Base-by-base conservation (phyloP, 1,140 invertebrate species). In the Eueides isabella region DNA sequence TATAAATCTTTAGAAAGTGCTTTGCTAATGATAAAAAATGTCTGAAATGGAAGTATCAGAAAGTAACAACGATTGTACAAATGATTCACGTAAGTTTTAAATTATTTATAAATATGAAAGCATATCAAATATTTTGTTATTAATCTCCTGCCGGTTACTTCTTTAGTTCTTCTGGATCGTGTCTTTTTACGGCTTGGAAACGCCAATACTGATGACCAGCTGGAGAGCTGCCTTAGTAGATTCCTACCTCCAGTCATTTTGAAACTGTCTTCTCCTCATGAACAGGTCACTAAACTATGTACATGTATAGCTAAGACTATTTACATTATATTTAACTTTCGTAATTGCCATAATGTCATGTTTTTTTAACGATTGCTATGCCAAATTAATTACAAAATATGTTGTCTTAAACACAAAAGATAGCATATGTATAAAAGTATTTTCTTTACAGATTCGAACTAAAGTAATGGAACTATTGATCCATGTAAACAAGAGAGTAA, bases 381-480 rank as follows among this genome's bases (percentile, higher is more conserved):
- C 11, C 4, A 14, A 16, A 61, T 6, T 61, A 19, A 61, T 61
- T 14, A 61, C 11, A 5, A 61, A 28, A 61, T 61, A 38, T 14
- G 16, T 5, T 38, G 35, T 38, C 2, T 29, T 61, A 2, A 44
- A 19, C 6, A 19, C n/a, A 44, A 19, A 2, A 19, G n/a, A 2
- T 44, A n/a, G n/a, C 12, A 16, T 38, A n/a, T n/a, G n/a, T n/a
- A 38, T 16, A 9, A 44, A 55, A 26, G 16, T 5, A 33, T 11
- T 68, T 61, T 19, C 23, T 55, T 74, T 80, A 16, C 55, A 93
- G 93, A 93, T 94, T 5, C 85, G 92, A n/a, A 94, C 91, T 11
- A 92, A 98, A 96, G 97, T 99, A 9, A 97, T 99, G 96, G 98
- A 99, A 89, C 93, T 99, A n/a, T 89, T 99, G 26, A 96, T 98